phyloP scores from a whole-genome alignment of 2,797 vertebrate species.

The Caiman crocodilus region DNA sequence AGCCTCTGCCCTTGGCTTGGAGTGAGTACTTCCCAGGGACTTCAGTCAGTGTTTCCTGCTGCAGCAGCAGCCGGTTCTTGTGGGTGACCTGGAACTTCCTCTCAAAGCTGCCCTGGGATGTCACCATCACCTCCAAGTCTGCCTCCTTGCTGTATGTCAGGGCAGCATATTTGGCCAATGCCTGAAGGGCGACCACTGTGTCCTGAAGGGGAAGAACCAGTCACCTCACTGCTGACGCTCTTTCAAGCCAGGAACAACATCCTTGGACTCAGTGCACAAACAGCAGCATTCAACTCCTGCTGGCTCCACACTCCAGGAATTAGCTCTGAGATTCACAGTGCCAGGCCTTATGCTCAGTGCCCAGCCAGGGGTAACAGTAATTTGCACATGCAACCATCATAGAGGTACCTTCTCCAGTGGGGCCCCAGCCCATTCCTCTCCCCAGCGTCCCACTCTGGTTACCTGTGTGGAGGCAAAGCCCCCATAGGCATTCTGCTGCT shows the following conservation, averaged over 20 bases:
- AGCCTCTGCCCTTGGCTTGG: slow-evolving; percentile 62
- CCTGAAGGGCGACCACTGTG: slow-evolving; percentile 79
- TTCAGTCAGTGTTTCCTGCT: slow-evolving; percentile 59
- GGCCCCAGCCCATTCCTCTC: neutral
- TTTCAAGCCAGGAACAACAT: fast-evolving
- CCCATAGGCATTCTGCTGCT: slow-evolving; percentile 78
- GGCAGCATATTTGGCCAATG: slow-evolving; percentile 72
- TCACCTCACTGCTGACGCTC: neutral
- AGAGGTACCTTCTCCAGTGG: neutral
- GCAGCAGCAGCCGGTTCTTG: slow-evolving; percentile 74
- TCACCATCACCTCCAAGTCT: slow-evolving; percentile 66
- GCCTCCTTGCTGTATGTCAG: slow-evolving; percentile 55
- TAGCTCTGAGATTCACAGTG: too few relatives aligned
- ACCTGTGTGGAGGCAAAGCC: slow-evolving; percentile 82
- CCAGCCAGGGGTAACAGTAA: neutral
- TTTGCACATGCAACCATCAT: neutral
- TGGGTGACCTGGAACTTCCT: slow-evolving; percentile 68
- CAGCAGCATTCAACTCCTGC: neutral
- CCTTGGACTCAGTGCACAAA: neutral
- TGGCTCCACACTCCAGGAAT: neutral
- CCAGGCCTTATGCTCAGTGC: neutral
- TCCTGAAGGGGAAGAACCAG: slow-evolving; percentile 69
- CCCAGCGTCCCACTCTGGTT: neutral
- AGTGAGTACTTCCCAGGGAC: slow-evolving; percentile 69
- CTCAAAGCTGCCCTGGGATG: slow-evolving; percentile 48